A percentile compares a stretch with the other conserved stretches of the same genome.
Conservation (phyloP, 2,113 vertebrate species). For the Oncorhynchus keta region DNA sequence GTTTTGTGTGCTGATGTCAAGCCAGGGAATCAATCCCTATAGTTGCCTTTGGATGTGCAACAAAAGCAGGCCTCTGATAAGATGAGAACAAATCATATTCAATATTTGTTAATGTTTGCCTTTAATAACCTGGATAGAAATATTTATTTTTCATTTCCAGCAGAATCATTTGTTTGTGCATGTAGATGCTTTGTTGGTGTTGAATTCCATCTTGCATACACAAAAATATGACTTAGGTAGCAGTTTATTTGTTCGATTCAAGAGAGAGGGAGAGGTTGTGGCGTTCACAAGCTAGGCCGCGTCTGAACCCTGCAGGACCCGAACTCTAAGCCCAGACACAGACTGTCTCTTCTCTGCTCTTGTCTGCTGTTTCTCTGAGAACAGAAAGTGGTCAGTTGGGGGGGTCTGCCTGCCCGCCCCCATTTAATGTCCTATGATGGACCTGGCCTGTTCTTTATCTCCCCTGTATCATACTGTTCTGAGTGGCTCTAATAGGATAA, state of each 20-base stretch:
- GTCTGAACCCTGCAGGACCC: constrained; percentile 32
- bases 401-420: constrained; percentile 44
- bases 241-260: constrained; percentile 66
- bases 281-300: constrained; percentile 34
- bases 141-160: constrained; percentile 61
- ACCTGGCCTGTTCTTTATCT: constrained; percentile 62
- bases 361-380: constrained; percentile 39
- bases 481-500: constrained; percentile 70
- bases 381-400: constrained; percentile 33
- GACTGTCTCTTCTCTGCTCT: constrained; percentile 18
- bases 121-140: constrained; percentile 45
- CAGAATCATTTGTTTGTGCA: constrained; percentile 41
- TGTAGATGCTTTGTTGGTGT: constrained; percentile 53
- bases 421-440: constrained; percentile 69
- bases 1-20: constrained; percentile 33
- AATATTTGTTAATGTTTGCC: constrained; percentile 46
- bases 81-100: constrained; percentile 34
- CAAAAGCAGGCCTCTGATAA: constrained; percentile 8
- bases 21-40: constrained; percentile 25
- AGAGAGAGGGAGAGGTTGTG: background rate
- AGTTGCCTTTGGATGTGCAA: constrained; percentile 35
- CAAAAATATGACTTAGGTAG: constrained; percentile 52
- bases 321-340: constrained; percentile 27
- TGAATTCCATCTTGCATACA: constrained; percentile 37
- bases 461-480: constrained; percentile 50